Percentiles rank a stretch among this genome's conserved stretches.
phyloP scores from a whole-genome alignment of 2,113 vertebrate genomes.

The Salvelinus alpinus region DNA sequence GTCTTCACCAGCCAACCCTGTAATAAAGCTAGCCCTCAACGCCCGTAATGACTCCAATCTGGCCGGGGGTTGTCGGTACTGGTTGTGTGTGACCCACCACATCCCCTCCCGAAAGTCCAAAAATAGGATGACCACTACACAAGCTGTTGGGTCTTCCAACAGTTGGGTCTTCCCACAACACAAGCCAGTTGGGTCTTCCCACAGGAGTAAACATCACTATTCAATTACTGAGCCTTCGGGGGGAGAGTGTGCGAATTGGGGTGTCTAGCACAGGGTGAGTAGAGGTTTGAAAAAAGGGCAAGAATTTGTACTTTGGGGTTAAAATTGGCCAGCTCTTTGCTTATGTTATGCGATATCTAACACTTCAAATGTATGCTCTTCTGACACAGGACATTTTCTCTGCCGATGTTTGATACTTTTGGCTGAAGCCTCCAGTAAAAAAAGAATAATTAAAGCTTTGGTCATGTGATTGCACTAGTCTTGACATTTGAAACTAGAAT shows the following conservation, averaged over 20 bases:
- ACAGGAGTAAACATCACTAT: conserved; percentile 36
- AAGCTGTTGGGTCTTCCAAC: conserved; percentile 35
- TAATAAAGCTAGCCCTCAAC: conserved; percentile 67
- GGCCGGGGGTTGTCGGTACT: conserved; percentile 58
- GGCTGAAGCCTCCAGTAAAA: background rate
- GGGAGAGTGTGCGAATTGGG: conserved; percentile 14
- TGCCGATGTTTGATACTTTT: no score
- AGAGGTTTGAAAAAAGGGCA: conserved; percentile 2
- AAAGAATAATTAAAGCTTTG: no score
- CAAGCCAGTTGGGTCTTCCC: conserved; percentile 39
- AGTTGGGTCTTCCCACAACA: conserved; percentile 40
- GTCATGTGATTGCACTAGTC: background rate
- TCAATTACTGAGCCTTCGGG: conserved; percentile 30
- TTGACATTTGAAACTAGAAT: background rate
- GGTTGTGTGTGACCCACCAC: conserved; percentile 47
- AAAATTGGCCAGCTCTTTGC: background rate
- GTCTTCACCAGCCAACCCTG: conserved; percentile 43
- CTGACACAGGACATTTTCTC: background rate
- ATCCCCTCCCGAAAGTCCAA: conserved; percentile 54
- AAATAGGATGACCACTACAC: conserved; percentile 47
- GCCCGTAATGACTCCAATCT: conserved; percentile 66
- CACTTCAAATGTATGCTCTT: background rate
- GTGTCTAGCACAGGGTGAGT: background rate
- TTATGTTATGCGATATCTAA: background rate
- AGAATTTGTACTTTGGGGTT: background rate